Conservation (phyloP, 2,888 invertebrate genomes). For the Rhingia rostrata region DNA sequence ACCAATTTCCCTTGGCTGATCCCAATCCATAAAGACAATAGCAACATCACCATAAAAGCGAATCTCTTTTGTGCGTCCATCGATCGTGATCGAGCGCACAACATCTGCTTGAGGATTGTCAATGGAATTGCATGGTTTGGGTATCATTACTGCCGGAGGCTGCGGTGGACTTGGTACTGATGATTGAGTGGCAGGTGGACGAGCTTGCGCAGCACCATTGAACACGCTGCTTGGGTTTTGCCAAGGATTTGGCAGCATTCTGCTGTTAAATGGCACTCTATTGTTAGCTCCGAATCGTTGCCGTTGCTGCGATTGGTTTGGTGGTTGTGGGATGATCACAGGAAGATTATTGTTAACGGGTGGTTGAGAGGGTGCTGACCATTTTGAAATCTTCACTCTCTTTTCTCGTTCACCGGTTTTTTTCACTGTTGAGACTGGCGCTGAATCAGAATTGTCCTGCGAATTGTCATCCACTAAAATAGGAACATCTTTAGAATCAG, state of each 20-base stretch:
- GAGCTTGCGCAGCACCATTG: slow-evolving; percentile 36
- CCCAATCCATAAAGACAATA: slow-evolving; percentile 92
- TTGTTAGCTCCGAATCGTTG: slow-evolving; percentile 45
- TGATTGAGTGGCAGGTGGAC: not conserved
- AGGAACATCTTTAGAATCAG: slow-evolving; percentile 71
- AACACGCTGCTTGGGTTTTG: slow-evolving; percentile 64
- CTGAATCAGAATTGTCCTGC: slow-evolving; percentile 65
- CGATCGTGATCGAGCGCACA: slow-evolving; percentile 91
- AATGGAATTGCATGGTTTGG: slow-evolving; percentile 81
- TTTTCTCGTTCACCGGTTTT: slow-evolving; percentile 76
- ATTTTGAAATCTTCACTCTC: slow-evolving; percentile 80
- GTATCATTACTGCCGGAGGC: slow-evolving; percentile 76
- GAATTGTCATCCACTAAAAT: slow-evolving; percentile 40
- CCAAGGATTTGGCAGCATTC: slow-evolving; percentile 73
- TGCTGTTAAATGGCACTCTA: slow-evolving; percentile 48
- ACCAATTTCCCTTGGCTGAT: slow-evolving; percentile 92
- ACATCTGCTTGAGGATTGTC: slow-evolving; percentile 87
- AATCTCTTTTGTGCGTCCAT: slow-evolving; percentile 90
- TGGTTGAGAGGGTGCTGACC: slow-evolving; percentile 73
- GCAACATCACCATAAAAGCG: slow-evolving; percentile 93
- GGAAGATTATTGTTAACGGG: slow-evolving; percentile 23
- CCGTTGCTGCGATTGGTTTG: slow-evolving; percentile 29
- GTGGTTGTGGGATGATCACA: slow-evolving; percentile 1
- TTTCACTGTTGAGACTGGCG: slow-evolving; percentile 49
- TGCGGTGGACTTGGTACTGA: slow-evolving; percentile 75